These are phyloP conservation scores for Hydrotaea cyrtoneurina DNA, from an alignment of 2,888 invertebrate genomes.

Conservation along the genomic window DNA sequence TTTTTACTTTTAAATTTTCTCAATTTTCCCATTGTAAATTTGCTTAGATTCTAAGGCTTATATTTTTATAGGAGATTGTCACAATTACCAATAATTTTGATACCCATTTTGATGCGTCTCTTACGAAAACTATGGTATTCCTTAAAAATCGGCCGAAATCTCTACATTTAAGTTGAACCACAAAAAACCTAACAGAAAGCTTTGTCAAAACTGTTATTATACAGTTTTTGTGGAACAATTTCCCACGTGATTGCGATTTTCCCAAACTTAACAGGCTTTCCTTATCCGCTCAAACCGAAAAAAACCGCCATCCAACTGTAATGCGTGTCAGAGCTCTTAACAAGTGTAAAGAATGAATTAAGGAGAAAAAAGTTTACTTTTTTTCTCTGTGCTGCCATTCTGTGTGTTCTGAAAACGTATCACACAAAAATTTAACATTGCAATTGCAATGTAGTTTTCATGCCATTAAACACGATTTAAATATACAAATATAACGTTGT, in stretches of 20 bases:
- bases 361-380: conserved; percentile 50
- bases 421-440: conserved; percentile 41
- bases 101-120: conserved; percentile 21
- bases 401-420: conserved; percentile 8
- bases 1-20: no score
- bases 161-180: background rate
- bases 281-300: conserved; percentile 44
- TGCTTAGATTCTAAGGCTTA: background rate
- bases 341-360: conserved; percentile 65
- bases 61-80: background rate
- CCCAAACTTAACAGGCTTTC: conserved; percentile 21
- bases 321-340: conserved; percentile 67
- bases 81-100: background rate
- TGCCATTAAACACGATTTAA: conserved; percentile 71
- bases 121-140: background rate
- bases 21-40: no score
- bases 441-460: conserved; percentile 69
- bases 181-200: background rate
- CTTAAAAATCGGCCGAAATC: conserved; percentile 33
- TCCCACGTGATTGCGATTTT: background rate
- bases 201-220: background rate
- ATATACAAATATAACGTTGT: conserved; percentile 60
- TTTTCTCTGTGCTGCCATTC: background rate
- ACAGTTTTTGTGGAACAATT: no score
- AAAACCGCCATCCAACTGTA: conserved; percentile 56